Base-by-base conservation (phyloP, 2,888 invertebrate genomes). In the Rotaria magnacalcarata region DNA sequence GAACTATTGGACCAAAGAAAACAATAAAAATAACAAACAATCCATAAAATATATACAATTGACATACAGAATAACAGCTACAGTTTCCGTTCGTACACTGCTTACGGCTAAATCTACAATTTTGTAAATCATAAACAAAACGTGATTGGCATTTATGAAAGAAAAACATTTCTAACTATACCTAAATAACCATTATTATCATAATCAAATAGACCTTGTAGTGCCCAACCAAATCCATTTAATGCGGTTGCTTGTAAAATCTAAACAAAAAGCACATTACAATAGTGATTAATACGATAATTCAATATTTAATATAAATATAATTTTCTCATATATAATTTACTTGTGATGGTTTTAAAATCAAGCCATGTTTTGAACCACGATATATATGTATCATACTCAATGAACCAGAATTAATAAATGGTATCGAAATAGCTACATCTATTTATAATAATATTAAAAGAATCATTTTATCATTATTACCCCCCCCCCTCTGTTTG, bases 311-410 rank as follows among this genome's bases (percentile, higher is more conserved):
- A 14, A 11, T 10, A 4, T 27, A 67, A 67, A 21, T 60, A 24
- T 84, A 86, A 34, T 85, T 87, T 85, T 85, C 58, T 86, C 74
- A 84, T 34, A 3, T 52, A 14, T 21, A 6, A 19, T 85, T 75
- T 88, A 90, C 90, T 90, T 91, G 91, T 47, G 90, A 89, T 6
- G 89, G 89, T 86, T 90, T 89, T 43, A 89, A 89, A 5, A 90
- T 89, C 41, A 96, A 94, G 16, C 97, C 97, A n/a, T 92, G 91
- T 14, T 93, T 92, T 0, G 95, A 94, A 7, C 99, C 98, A 90
- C 95, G 95, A 91, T 94, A 97, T 88, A 99, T 94, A 92, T 95
- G 98, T 2, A 99, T 95, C 0, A 95, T 95, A 3, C 98, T 98
- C 2, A 93, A 93, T 4, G 94, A 95, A 85, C 94, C 93, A 92